phyloP scores from a whole-genome alignment of 2,888 invertebrate genomes.

The Tuberolachnus salignus region DNA sequence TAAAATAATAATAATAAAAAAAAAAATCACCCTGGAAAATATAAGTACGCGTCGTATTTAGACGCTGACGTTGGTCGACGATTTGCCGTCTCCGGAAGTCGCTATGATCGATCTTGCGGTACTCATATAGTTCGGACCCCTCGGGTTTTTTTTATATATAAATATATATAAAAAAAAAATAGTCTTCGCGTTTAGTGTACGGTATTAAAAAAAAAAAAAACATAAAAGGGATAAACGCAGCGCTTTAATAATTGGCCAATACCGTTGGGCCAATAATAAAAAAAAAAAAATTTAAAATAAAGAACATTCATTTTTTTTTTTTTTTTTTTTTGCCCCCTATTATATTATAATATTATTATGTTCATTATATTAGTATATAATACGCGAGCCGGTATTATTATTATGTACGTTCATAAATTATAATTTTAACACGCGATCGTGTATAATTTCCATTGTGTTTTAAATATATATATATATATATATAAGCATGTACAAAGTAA shows the following conservation, averaged over 20 bases:
- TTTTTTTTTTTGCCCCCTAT: not conserved
- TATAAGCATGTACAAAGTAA: too few species aligned
- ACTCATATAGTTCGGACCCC: not conserved
- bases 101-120: slow-evolving; percentile 32
- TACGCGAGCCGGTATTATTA: not conserved
- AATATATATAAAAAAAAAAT: slow-evolving; percentile 1
- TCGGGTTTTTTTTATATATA: too few species aligned
- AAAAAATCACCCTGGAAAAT: not conserved
- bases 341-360: slow-evolving; percentile 2
- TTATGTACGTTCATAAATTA: not conserved
- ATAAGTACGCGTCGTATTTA: not conserved
- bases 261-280: too few species aligned
- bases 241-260: not conserved
- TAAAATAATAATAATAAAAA: too few species aligned
- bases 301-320: too few species aligned
- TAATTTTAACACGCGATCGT: not conserved
- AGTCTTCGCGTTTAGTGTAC: not conserved
- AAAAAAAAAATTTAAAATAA: not conserved
- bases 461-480: not conserved
- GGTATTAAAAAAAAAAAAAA: not conserved
- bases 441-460: too few species aligned
- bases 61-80: not conserved
- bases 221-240: not conserved
- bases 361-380: too few species aligned
- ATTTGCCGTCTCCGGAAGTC: slow-evolving; percentile 19